Evolutionary conservation across 2,113 vertebrate species (phyloP), one percentile per base, ranked within the genome.

Genomic region (Tinamus guttatus): DNA sequence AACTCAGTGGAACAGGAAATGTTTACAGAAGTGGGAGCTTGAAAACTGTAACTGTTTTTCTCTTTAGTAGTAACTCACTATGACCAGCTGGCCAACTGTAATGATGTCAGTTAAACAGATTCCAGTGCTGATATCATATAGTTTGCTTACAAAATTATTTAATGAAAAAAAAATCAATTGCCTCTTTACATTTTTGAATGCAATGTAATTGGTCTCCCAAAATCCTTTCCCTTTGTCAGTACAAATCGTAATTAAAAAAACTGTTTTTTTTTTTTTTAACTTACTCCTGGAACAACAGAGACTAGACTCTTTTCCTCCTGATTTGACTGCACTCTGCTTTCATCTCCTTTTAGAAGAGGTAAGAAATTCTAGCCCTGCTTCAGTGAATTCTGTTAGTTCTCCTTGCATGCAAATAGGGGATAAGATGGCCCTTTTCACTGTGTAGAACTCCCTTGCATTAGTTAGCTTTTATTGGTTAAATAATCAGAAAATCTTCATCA

Each of bases 31-130:
- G 59, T 52, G 43, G 58, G 7, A 77, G 14, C 18, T 85, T 63
- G 75, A 91, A 92, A 91, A 58, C n/a, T 58, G 19, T 24, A 9
- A 62, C 19, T 64, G 32, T 22, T 94, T 89, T 96, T 90, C 32
- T 25, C 41, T 73, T 90, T 70, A 84, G 20, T 21, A 4, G 0
- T 78, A 88, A 91, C 32, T 40, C 58, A 63, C 25, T 52, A 7
- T 47, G 74, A 43, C 43, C 60, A 52, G 11, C 15, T 71, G 18
- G 24, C 25, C 62, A 92, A 70, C 43, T 84, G 38, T 30, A 81
- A 38, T 81, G 65, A 74, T 78, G 40, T 67, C 82, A 90, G 60
- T 70, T 47, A 93, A 84, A 84, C 8, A 5, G 28, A 90, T 78
- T 84, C 20, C 86, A 89, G 47, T 64, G 32, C 7, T 27, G 43